phyloP scores from a whole-genome alignment of 2,888 invertebrate genomes.

The Xylota sylvarum region DNA sequence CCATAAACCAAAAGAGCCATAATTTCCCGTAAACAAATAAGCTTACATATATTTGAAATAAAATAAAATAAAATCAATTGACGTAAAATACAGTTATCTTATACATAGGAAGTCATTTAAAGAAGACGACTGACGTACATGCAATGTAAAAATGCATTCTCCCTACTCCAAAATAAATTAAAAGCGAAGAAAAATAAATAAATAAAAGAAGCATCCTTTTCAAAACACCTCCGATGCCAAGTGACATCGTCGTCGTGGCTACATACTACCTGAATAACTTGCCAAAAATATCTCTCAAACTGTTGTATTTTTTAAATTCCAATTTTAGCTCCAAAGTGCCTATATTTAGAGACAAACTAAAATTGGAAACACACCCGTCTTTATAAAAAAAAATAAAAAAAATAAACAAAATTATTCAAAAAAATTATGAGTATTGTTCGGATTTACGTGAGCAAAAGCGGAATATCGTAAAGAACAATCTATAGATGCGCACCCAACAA shows the following conservation, averaged over 20 bases:
- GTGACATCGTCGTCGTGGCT: neutral
- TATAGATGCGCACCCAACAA: neutral
- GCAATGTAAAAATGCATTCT: neutral
- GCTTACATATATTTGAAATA: neutral
- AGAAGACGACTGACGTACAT: neutral
- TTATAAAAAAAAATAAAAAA: neutral
- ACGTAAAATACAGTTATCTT: neutral
- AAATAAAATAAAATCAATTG: neutral
- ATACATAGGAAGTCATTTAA: neutral
- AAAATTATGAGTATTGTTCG: slow-evolving; percentile 42
- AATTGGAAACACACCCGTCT: slow-evolving; percentile 2
- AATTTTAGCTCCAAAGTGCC: neutral
- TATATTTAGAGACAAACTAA: slow-evolving; percentile 20
- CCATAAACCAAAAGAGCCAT: neutral
- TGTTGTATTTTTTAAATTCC: neutral
- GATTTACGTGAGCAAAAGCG: slow-evolving; percentile 16
- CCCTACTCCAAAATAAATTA: neutral
- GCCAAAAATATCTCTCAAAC: neutral
- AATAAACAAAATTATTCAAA: slow-evolving; percentile 2
- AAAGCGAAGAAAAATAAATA: neutral
- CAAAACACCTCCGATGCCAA: neutral
- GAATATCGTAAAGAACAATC: neutral
- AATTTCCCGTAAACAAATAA: neutral
- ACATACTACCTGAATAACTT: neutral
- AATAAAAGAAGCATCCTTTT: neutral